phyloP scores from a whole-genome alignment of 2,113 vertebrate species.

The Dicaeum eximium region DNA sequence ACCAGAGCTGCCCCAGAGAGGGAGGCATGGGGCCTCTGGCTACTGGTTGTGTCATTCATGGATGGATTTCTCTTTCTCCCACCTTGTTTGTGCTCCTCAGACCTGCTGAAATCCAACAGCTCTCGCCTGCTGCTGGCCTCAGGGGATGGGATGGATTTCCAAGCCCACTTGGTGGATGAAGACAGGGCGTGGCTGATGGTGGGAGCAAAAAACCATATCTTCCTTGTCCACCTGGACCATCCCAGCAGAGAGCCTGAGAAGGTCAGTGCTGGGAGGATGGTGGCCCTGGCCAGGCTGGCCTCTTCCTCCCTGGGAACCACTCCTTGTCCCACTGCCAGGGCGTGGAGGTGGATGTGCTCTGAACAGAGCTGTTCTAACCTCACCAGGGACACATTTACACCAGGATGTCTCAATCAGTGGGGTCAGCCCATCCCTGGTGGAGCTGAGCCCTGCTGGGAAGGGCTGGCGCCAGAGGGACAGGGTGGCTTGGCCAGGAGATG shows the following conservation, averaged over 20 bases:
- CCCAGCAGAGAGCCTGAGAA: slow-evolving; percentile 65
- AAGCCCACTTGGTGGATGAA: slow-evolving; percentile 80
- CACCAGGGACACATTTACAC: neutral
- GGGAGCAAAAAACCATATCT: slow-evolving; percentile 81
- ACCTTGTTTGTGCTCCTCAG: slow-evolving; percentile 43
- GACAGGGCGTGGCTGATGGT: slow-evolving; percentile 82
- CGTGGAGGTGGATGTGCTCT: neutral
- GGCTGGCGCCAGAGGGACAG: neutral
- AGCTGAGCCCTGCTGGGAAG: neutral
- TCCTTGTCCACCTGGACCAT: slow-evolving; percentile 77
- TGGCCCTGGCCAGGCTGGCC: neutral
- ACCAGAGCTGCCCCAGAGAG: neutral
- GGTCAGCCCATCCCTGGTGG: neutral
- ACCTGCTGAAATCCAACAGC: slow-evolving; percentile 74
- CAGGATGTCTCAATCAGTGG: neutral
- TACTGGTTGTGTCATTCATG: neutral
- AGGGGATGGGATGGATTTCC: slow-evolving; percentile 67
- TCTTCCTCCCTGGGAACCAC: neutral
- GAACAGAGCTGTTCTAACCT: neutral
- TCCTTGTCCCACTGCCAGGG: neutral
- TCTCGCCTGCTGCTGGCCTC: slow-evolving; percentile 71
- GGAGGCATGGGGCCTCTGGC: fast-evolving
- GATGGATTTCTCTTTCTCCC: neutral
- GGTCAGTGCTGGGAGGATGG: slow-evolving; percentile 59
- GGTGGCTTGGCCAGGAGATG: neutral